Conservation (phyloP, 2,888 invertebrate species). For the Thelaira solivaga region DNA sequence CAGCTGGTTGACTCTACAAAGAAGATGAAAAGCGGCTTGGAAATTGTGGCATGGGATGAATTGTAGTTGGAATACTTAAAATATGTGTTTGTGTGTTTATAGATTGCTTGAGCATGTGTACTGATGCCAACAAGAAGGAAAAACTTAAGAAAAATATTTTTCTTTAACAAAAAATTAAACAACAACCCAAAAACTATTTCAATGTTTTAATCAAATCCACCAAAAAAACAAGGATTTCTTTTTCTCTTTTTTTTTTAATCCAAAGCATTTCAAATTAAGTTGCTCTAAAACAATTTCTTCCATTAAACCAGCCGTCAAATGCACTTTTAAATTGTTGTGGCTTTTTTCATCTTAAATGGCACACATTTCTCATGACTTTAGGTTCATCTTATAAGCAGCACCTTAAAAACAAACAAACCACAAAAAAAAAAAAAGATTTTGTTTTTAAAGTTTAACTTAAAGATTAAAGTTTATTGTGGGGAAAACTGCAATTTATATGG, state of each 20-base stretch:
- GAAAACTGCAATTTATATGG: constrained; percentile 3
- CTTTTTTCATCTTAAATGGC: constrained; percentile 38
- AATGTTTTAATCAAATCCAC: constrained; percentile 9
- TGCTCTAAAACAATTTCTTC: neutral
- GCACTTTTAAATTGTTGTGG: constrained; percentile 21
- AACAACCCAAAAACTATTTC: neutral
- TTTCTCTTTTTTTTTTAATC: neutral
- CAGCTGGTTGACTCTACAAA: neutral
- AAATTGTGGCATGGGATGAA: neutral
- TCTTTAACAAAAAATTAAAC: neutral
- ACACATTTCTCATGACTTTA: constrained; percentile 38
- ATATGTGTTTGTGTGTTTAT: too few relatives aligned
- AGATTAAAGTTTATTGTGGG: constrained; percentile 39
- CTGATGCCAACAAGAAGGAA: neutral
- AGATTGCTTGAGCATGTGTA: neutral
- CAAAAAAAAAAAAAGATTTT: neutral
- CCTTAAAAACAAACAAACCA: neutral
- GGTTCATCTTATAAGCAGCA: constrained; percentile 11
- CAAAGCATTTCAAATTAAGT: constrained; percentile 14
- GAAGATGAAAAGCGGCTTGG: neutral
- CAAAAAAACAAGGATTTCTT: neutral
- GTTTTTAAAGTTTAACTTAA: constrained; percentile 25
- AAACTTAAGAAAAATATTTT: neutral
- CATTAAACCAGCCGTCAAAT: constrained; percentile 20
- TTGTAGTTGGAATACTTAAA: constrained; percentile 5